These are phyloP conservation scores for Machaerirhynchus nigripectus DNA, from an alignment of 2,113 vertebrate genomes.

Conservation along the genomic window DNA sequence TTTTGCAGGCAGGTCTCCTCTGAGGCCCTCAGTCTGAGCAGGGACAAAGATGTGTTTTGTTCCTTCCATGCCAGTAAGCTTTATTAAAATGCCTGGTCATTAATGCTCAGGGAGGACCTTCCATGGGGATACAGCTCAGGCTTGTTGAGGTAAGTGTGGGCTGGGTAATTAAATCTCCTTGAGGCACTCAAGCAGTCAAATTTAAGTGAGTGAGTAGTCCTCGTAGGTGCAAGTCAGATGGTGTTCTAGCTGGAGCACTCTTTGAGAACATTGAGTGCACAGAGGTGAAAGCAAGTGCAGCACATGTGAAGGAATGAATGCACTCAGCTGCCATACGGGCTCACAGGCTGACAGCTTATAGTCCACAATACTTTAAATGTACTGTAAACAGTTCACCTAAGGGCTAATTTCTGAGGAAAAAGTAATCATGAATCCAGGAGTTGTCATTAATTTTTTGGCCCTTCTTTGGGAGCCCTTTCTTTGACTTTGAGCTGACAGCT, in stretches of 20 bases:
- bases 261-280: rapidly evolving
- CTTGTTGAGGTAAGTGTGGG: not conserved
- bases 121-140: not conserved
- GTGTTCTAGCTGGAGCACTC: not conserved
- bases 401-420: not conserved
- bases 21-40: not conserved
- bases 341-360: not conserved
- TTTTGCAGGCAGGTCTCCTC: not conserved
- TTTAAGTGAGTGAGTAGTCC: not conserved
- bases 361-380: not conserved
- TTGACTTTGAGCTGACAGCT: not conserved
- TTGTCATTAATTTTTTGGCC: not conserved
- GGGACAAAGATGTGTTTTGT: not conserved
- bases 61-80: not conserved
- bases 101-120: not conserved
- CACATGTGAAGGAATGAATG: rapidly evolving
- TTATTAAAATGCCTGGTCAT: not conserved
- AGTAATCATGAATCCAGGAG: not conserved
- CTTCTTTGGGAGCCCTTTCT: not conserved
- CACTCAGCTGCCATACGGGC: not conserved
- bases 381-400: not conserved
- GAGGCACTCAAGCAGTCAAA: not conserved
- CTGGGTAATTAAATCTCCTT: not conserved
- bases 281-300: not conserved
- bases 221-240: not conserved